Conservation (phyloP, 2,888 invertebrate species). For the Leucania comma region DNA sequence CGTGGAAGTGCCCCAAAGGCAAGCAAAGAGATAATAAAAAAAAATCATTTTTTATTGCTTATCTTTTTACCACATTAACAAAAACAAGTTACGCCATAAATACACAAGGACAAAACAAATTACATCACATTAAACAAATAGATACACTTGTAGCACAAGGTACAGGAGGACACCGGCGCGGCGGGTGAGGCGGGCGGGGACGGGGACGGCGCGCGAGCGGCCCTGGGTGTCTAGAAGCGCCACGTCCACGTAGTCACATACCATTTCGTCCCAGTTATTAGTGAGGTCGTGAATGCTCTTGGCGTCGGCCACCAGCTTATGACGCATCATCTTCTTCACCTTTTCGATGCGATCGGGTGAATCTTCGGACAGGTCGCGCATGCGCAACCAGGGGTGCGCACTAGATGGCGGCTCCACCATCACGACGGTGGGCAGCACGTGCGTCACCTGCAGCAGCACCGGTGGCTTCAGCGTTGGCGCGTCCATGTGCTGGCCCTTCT, state of each 20-base stretch:
- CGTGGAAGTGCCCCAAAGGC: not conserved
- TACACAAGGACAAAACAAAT: conserved; percentile 20
- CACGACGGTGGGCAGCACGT: conserved; percentile 77
- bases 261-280: conserved; percentile 83
- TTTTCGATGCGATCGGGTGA: conserved; percentile 72
- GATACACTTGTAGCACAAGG: conserved; percentile 18
- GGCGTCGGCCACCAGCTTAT: conserved; percentile 78
- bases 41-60: not conserved
- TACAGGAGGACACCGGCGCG: not conserved
- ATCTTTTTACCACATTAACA: conserved; percentile 7
- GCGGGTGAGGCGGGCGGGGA: not conserved
- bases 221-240: conserved; percentile 61
- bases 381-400: conserved; percentile 68
- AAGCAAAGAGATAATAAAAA: not conserved
- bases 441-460: conserved; percentile 81
- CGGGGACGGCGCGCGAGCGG: not conserved
- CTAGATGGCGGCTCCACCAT: conserved; percentile 78
- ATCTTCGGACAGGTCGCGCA: conserved; percentile 71
- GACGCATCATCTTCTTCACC: conserved; percentile 83
- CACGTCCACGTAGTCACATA: conserved; percentile 85
- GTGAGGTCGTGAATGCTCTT: conserved; percentile 81
- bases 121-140: conserved; percentile 12
- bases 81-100: conserved; percentile 4
- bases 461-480: conserved; percentile 78
- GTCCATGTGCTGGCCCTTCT: conserved; percentile 70